These are phyloP conservation scores for Oasisia sp. DNA, from an alignment of 2,888 invertebrate species.

Conservation along the genomic window DNA sequence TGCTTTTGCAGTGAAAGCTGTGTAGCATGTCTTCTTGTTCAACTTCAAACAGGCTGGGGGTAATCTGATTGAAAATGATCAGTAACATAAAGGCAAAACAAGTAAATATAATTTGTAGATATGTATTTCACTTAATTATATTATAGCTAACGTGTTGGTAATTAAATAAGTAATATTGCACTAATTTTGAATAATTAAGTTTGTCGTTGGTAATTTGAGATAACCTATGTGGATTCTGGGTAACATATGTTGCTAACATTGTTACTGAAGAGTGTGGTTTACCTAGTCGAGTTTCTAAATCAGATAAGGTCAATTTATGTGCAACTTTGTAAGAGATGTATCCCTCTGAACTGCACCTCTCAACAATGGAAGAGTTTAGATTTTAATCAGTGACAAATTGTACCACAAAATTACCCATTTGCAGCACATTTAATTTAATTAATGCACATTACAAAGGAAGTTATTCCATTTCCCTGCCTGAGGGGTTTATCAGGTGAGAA, in stretches of 20 bases:
- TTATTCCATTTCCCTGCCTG: not conserved
- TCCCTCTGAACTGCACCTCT: not conserved
- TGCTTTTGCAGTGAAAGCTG: not conserved
- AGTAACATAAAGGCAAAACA: not conserved
- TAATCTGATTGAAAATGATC: not conserved
- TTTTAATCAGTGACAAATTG: constrained; percentile 6
- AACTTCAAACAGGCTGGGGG: not conserved
- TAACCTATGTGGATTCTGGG: not conserved
- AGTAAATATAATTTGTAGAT: not conserved
- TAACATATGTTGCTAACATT: not conserved
- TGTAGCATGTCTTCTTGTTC: not conserved
- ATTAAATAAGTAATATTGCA: not conserved
- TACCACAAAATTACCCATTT: not conserved
- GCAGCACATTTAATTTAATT: not conserved
- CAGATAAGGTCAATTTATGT: not conserved
- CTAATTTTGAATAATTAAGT: not conserved
- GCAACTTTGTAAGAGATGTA: not conserved
- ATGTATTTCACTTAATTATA: not conserved
- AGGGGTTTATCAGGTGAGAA: not conserved
- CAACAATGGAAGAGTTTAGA: not conserved
- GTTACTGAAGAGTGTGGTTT: not conserved
- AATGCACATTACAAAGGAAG: not conserved
- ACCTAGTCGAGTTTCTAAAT: not conserved
- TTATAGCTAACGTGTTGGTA: not conserved
- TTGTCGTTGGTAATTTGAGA: not conserved